Base-by-base conservation (phyloP, 2,113 vertebrate genomes). In the Vidua chalybeata region DNA sequence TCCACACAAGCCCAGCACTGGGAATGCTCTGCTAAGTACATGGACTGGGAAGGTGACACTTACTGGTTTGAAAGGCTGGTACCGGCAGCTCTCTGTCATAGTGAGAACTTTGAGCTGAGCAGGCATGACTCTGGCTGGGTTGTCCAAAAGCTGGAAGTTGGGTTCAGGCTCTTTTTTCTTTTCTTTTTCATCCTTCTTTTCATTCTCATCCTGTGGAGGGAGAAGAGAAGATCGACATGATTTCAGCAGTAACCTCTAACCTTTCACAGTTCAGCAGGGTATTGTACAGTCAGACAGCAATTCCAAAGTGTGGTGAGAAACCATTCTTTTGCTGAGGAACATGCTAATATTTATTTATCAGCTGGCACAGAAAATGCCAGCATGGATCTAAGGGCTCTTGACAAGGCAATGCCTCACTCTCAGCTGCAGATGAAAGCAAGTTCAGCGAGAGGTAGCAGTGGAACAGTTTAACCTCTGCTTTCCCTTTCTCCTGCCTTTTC, bases 101-200 rank as follows among this genome's bases (percentile, higher is more conserved):
- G 69, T 98, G 64, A 99, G 98, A 93, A 99, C 99, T 97, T 99
- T 99, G 51, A 99, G 99, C 95, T 99, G 99, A 74, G 99, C 99
- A 13, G 99, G 98, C 99, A 99, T 99, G 91, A 98, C 99, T 87
- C 99, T 98, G 43, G 99, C 99, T 7, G 99, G 99, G 95, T 99
- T 99, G 97, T 99, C 99, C 89, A 99, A 80, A 54, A 99, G 98
- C 97, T 99, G 99, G 96, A 99, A 99, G 94, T 98, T 99, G 55
- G 99, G 99, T 96, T 99, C 99, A 12, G 98, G 98, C 66, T 99
- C 99, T 69, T 99, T 99, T 93, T 99, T 99, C 98, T 99, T 99
- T 79, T 99, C 98, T 86, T 99, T 99, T 96, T 99, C 99, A 75
- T 99, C 99, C 48, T 99, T 99, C 89, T 99, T 99, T 64, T 99